A percentile compares a stretch with the other conserved stretches of the same genome.
Evolutionary conservation across 2,888 invertebrate species (phyloP).

Genomic region (Pollenia griseotomentosa): DNA sequence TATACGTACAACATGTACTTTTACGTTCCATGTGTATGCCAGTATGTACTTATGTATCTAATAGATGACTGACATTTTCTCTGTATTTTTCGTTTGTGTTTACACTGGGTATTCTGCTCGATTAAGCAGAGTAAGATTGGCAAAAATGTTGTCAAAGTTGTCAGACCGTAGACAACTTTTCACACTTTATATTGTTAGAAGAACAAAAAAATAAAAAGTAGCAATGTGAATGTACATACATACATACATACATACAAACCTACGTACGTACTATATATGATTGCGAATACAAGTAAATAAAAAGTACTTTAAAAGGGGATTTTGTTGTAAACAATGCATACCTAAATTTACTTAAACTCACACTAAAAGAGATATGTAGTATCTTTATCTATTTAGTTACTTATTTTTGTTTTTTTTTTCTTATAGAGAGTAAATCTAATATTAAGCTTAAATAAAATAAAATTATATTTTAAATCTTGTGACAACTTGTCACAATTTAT

Average conservation of each 20-base stretch:
- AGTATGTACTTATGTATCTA: background rate
- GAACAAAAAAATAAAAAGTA: background rate
- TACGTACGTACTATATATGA: constrained; percentile 10
- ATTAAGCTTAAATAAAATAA: constrained; percentile 43
- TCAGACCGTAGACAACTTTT: constrained; percentile 73
- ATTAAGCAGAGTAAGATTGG: constrained; percentile 71
- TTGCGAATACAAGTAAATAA: background rate
- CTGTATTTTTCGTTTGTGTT: constrained; percentile 50
- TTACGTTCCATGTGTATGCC: background rate
- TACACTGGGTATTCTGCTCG: constrained; percentile 73
- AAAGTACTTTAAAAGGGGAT: constrained; percentile 40
- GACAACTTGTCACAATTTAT: constrained; percentile 47
- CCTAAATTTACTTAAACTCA: constrained; percentile 41
- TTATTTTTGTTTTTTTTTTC: constrained; percentile 36
- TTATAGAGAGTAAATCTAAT: constrained; percentile 53
- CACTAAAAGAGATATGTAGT: background rate
- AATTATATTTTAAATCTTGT: constrained; percentile 43
- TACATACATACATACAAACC: background rate
- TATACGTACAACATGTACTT: background rate
- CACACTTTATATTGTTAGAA: constrained; percentile 69
- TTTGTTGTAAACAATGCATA: constrained; percentile 24
- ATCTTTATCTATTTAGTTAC: background rate
- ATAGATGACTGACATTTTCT: constrained; percentile 35
- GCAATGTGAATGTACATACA: background rate
- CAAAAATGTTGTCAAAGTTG: constrained; percentile 72